Base-by-base conservation (phyloP, 2,888 invertebrate species). In the Nezara viridula region DNA sequence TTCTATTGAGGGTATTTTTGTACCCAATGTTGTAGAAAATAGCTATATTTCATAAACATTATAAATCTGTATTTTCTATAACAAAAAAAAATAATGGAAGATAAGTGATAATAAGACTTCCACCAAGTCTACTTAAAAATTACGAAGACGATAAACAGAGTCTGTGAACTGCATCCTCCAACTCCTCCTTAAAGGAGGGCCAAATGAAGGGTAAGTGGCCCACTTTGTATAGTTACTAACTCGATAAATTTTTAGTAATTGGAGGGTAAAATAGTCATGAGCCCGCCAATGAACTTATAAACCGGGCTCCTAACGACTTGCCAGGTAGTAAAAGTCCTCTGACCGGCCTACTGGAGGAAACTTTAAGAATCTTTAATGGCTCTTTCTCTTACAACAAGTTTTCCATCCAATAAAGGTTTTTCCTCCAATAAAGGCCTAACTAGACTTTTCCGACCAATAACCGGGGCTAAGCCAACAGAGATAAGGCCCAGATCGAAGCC, bases 361-460 rank as follows among this genome's bases (percentile, higher is more conserved):
- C n/a, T 47, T 81, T 47, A 47, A 81, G 81, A 44, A 81, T 44
- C 81, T 81, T 44, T 81, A 81, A 81, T 44, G 44, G 44, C 44
- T 47, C 81, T n/a, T 37, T 73, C 32, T n/a, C n/a, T n/a, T n/a
- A n/a, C 21, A 44, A 44, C 44, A 81, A 81, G 44, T 81, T 81
- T 81, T 47, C 81, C 81, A 47, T 81, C 44, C 81, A 81, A 81
- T 81, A 81, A 81, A 81, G 81, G 81, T 81, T 81, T 81, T 81
- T 47, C 81, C 44, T 44, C 81, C 44, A 81, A 44, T 44, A 81
- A 81, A 44, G 81, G n/a, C 44, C 81, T 44, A 47, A 47, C 40
- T 44, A 47, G 81, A 47, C 81, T 81, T 81, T 81, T 81, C 81
- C 81, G 44, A n/a, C 81, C 81, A 81, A 81, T 81, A 81, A 81